phyloP scores from a whole-genome alignment of 2,113 vertebrate species.

The Megaceryle torquata region DNA sequence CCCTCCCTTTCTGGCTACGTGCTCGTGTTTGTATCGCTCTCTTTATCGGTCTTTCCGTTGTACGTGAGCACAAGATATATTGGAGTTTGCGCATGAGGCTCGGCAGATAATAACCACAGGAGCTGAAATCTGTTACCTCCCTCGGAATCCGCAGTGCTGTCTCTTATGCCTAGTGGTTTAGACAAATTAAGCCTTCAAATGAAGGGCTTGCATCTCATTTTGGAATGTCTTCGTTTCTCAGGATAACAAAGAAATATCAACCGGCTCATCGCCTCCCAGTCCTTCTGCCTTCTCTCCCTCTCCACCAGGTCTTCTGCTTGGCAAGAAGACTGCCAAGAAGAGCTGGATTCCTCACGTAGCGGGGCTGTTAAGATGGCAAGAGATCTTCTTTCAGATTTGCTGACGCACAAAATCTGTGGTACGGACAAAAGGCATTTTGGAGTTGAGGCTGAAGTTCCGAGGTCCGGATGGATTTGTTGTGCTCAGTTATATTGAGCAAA shows the following conservation, averaged over 20 bases:
- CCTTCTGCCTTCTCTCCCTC: neutral
- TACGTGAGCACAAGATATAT: neutral
- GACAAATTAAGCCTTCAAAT: neutral
- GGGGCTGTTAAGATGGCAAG: neutral
- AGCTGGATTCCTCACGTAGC: neutral
- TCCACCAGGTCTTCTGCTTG: neutral
- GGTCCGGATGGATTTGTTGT: neutral
- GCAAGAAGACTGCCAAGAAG: neutral
- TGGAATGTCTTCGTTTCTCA: neutral
- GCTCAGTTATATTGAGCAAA: neutral
- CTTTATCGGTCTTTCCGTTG: neutral
- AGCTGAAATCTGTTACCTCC: rapidly evolving
- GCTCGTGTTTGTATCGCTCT: neutral
- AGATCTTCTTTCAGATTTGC: neutral
- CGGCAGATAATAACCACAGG: neutral
- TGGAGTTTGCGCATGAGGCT: neutral
- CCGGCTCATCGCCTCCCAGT: neutral
- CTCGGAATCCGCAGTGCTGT: neutral
- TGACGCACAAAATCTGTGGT: neutral
- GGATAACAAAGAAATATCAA: neutral
- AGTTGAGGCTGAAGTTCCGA: neutral
- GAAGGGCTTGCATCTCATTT: neutral
- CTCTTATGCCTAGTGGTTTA: neutral
- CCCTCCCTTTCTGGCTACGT: neutral
- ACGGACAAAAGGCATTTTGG: neutral